Evolutionary conservation across 2,888 invertebrate genomes (phyloP).

Genomic region (Ectropis crepuscularia): DNA sequence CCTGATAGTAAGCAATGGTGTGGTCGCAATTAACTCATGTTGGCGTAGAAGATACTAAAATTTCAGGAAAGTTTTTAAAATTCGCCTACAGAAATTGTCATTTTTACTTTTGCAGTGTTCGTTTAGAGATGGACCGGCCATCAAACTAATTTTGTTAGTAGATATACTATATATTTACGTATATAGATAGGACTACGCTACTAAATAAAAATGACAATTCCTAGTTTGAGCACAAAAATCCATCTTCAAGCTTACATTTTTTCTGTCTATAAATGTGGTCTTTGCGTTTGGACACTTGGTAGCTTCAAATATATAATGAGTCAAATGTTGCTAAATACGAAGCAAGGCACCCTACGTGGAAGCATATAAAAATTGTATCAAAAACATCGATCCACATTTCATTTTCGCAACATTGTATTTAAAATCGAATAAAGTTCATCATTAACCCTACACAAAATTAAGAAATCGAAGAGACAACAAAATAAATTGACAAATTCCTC

Average conservation of each 20-base stretch:
- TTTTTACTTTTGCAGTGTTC: slow-evolving; percentile 42
- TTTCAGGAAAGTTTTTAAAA: slow-evolving; percentile 1
- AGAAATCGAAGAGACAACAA: too few species aligned
- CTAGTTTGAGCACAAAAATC: slow-evolving; percentile 51
- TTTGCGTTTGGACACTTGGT: slow-evolving; percentile 38
- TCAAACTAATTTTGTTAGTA: slow-evolving; percentile 27
- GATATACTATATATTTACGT: slow-evolving; percentile 42
- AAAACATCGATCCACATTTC: neutral
- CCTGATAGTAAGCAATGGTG: too few species aligned
- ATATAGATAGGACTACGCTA: slow-evolving; percentile 31
- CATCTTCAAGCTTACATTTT: slow-evolving; percentile 49
- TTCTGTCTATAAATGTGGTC: slow-evolving; percentile 39
- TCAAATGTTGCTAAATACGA: slow-evolving; percentile 1
- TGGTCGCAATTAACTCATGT: too few species aligned
- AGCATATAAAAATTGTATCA: slow-evolving; percentile 14
- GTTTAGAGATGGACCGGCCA: slow-evolving; percentile 55
- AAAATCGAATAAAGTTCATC: too few species aligned
- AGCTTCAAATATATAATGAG: slow-evolving; percentile 2
- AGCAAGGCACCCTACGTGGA: slow-evolving; percentile 29
- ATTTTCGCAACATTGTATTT: too few species aligned
- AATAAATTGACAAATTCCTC: too few species aligned
- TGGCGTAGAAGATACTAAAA: too few species aligned
- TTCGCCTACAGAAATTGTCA: slow-evolving; percentile 62
- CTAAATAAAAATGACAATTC: slow-evolving; percentile 53
- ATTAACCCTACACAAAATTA: too few species aligned